Percentiles rank a stretch among this genome's conserved stretches.
phyloP scores from a whole-genome alignment of 2,888 invertebrate genomes.

The Diplazon laetatorius region DNA sequence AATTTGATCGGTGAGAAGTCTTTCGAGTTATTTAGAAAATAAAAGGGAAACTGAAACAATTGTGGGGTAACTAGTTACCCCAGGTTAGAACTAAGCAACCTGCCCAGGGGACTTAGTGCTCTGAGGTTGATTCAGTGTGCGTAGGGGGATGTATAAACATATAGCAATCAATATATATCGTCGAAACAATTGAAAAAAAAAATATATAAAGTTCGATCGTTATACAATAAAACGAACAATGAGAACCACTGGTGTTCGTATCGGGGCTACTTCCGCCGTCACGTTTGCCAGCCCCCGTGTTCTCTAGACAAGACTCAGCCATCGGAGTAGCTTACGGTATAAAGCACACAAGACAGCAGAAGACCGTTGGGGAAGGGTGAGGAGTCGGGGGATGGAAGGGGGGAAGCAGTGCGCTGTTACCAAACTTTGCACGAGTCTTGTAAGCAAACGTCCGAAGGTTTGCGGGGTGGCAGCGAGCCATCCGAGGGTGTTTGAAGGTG shows the following conservation, averaged over 20 bases:
- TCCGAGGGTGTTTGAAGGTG: constrained; percentile 46
- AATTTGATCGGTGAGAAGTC: too few relatives aligned
- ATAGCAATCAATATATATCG: too few relatives aligned
- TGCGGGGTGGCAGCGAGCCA: constrained; percentile 61
- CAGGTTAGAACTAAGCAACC: too few relatives aligned
- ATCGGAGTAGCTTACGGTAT: constrained; percentile 44
- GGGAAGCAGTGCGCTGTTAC: too few relatives aligned
- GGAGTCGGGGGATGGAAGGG: too few relatives aligned
- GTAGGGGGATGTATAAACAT: background rate
- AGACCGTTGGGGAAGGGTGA: constrained; percentile 2
- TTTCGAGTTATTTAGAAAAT: too few relatives aligned
- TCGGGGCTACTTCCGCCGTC: constrained; percentile 63
- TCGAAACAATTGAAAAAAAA: too few relatives aligned
- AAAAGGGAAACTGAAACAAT: too few relatives aligned
- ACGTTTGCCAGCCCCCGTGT: constrained; percentile 52
- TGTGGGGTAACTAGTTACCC: too few relatives aligned
- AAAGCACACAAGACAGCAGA: constrained; percentile 34
- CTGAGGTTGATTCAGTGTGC: too few relatives aligned
- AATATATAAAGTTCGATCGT: too few relatives aligned
- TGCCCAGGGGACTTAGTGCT: too few relatives aligned
- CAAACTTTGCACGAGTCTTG: constrained; percentile 65
- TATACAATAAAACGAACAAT: background rate
- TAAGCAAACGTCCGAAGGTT: constrained; percentile 64
- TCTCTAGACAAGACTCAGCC: constrained; percentile 61
- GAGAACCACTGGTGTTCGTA: constrained; percentile 61